A percentile compares a stretch with the other conserved stretches of the same genome.
Evolutionary conservation across 2,113 vertebrate genomes (phyloP).

Genomic region (Siniperca chuatsi): DNA sequence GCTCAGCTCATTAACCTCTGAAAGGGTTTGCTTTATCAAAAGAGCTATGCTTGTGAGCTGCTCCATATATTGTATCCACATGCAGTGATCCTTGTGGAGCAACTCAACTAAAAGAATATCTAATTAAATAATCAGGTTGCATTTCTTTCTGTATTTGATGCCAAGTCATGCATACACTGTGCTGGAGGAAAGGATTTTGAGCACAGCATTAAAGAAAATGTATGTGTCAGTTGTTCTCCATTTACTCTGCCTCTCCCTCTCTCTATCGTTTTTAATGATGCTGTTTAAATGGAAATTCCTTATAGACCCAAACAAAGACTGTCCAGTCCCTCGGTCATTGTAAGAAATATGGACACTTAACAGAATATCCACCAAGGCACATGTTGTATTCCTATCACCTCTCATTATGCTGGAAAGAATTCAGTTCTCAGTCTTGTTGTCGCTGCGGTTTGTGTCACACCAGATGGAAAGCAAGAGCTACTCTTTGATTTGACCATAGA

Average conservation of each 20-base stretch:
- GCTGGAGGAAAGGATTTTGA: conserved; percentile 27
- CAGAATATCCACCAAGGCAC: conserved; percentile 30
- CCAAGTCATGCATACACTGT: conserved; percentile 17
- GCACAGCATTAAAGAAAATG: conserved; percentile 33
- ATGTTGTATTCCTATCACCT: conserved; percentile 36
- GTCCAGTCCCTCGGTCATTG: background rate
- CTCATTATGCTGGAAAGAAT: conserved; percentile 35
- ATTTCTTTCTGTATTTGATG: conserved; percentile 42
- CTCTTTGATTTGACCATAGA: conserved; percentile 40
- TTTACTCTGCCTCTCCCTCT: conserved; percentile 8
- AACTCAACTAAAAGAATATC: conserved; percentile 61
- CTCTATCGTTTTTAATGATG: conserved; percentile 31
- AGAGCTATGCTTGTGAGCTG: conserved; percentile 27
- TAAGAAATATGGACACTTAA: conserved; percentile 26
- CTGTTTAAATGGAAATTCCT: conserved; percentile 48
- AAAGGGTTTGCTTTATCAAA: conserved; percentile 56
- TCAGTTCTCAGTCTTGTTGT: background rate
- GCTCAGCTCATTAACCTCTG: conserved; percentile 63
- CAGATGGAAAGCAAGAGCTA: conserved; percentile 30
- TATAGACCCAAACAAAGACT: conserved; percentile 26
- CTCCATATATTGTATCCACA: conserved; percentile 47
- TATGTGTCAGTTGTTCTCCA: conserved; percentile 21
- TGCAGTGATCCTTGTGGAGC: conserved; percentile 43
- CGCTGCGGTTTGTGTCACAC: conserved; percentile 16
- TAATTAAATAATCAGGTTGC: conserved; percentile 64